Percentiles rank a stretch among this genome's conserved stretches.
Evolutionary conservation across 2,797 vertebrate species (phyloP).

Genomic region (Jordanella pulchra): DNA sequence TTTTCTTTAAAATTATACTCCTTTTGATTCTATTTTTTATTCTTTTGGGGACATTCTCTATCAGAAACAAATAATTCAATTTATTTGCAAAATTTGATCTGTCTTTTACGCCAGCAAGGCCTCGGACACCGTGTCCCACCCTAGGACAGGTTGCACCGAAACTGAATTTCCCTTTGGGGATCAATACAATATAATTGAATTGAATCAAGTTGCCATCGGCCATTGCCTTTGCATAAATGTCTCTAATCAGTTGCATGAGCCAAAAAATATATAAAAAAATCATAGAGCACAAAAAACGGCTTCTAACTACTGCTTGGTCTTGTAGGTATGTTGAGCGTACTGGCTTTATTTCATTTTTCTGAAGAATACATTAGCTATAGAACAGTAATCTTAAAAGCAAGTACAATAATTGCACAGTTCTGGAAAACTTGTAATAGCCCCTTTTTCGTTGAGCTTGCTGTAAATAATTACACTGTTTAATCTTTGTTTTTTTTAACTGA

Average conservation of each 20-base stretch:
- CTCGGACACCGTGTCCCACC: too few species aligned
- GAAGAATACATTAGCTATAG: background rate
- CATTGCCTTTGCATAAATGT: background rate
- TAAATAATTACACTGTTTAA: conserved; percentile 39
- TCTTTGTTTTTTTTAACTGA: conserved; percentile 33
- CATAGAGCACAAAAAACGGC: too few species aligned
- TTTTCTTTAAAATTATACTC: background rate
- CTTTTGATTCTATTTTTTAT: background rate
- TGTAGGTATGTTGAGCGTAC: background rate
- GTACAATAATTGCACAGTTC: conserved; percentile 27
- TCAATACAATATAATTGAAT: too few species aligned
- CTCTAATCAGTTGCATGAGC: background rate
- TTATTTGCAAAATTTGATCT: too few species aligned
- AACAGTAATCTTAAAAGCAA: conserved; percentile 16
- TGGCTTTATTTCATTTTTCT: background rate
- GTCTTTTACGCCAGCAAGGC: too few species aligned
- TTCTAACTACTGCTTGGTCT: background rate
- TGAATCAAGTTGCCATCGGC: background rate
- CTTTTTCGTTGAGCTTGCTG: conserved; percentile 27
- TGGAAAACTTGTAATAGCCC: conserved; percentile 37
- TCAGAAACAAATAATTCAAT: background rate
- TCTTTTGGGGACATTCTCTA: background rate
- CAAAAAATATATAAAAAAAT: background rate
- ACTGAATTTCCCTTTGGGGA: too few species aligned
- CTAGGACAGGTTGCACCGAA: too few species aligned